Percentiles rank a stretch among this genome's conserved stretches.
Conservation (phyloP, 2,888 invertebrate species). For the Julus scanicus region DNA sequence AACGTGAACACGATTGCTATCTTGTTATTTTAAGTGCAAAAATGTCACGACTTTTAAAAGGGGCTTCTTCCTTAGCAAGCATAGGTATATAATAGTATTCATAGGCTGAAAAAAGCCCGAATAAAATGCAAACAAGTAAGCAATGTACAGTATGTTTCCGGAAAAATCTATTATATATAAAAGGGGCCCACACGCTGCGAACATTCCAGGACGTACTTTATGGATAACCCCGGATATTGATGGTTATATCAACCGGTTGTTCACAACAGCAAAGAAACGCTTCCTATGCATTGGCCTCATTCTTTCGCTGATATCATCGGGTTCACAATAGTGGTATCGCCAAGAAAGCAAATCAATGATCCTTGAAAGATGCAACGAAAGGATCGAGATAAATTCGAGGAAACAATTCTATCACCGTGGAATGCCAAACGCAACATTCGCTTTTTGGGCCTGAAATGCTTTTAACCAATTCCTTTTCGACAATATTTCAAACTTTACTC, state of each 20-base stretch:
- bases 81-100: background rate
- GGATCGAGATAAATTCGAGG: constrained; percentile 4
- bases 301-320: background rate
- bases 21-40: background rate
- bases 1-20: background rate
- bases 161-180: background rate
- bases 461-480: background rate
- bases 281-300: background rate
- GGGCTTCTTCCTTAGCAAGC: background rate
- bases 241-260: background rate
- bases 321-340: background rate
- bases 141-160: background rate
- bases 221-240: background rate
- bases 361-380: constrained; percentile 37
- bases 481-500: constrained; percentile 22
- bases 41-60: background rate
- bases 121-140: background rate
- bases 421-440: constrained; percentile 35
- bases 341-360: constrained; percentile 31
- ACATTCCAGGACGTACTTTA: background rate
- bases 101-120: no score
- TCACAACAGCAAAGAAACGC: background rate
- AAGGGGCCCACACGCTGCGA: background rate
- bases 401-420: constrained; percentile 31
- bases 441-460: background rate